These are phyloP conservation scores for Cygnus atratus DNA, from an alignment of 2,113 vertebrate genomes.

Conservation along the genomic window DNA sequence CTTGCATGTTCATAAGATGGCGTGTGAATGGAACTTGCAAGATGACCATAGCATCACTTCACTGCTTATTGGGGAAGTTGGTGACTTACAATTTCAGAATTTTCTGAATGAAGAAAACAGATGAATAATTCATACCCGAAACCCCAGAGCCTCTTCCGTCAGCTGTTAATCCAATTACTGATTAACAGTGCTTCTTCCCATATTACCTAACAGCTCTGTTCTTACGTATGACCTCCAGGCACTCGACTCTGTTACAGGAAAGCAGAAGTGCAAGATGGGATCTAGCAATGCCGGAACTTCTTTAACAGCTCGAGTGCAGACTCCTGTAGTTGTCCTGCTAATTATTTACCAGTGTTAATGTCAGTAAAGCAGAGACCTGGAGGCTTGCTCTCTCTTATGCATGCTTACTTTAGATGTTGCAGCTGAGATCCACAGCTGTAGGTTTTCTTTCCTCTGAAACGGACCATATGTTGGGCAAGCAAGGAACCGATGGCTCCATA, in stretches of 20 bases:
- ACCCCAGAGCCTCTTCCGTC: neutral
- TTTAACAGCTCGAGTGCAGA: neutral
- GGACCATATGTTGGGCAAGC: neutral
- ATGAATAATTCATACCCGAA: neutral
- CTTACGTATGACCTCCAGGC: neutral
- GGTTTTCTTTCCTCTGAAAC: neutral
- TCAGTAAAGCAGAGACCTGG: accelerated
- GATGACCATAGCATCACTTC: neutral
- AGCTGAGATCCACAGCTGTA: neutral
- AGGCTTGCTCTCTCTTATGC: neutral
- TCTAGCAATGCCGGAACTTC: neutral
- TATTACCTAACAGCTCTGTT: constrained; percentile 8
- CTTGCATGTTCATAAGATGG: neutral
- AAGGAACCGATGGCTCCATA: neutral
- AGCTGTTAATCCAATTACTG: constrained; percentile 24
- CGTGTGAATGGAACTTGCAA: neutral
- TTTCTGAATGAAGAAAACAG: constrained; percentile 19
- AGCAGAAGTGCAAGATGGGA: neutral
- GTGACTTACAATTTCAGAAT: neutral
- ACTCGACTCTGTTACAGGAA: neutral
- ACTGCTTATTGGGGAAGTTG: neutral
- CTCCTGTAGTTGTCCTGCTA: neutral
- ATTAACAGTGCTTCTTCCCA: constrained; percentile 9
- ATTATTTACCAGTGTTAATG: neutral
- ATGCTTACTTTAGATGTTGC: neutral